A percentile compares a stretch with the other conserved stretches of the same genome.
Evolutionary conservation across 2,797 vertebrate species (phyloP).

Genomic region (Hemibagrus guttatus): DNA sequence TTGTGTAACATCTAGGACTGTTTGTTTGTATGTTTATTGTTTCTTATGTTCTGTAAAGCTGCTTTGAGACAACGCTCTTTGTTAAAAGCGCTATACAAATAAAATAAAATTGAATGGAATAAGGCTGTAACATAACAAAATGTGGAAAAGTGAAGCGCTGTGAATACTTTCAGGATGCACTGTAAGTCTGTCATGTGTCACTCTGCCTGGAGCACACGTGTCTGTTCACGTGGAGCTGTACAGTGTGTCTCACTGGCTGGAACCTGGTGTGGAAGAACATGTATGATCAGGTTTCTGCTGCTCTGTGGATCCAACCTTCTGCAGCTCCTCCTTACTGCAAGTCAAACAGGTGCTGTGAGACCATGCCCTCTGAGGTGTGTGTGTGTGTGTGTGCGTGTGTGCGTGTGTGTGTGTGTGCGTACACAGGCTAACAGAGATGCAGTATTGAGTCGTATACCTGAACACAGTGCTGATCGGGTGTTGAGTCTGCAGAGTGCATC

Average conservation of each 20-base stretch:
- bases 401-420: slow-evolving; percentile 32
- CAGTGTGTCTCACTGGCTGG: no score
- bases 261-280: no score
- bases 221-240: not conserved
- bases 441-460: slow-evolving; percentile 95
- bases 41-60: no score
- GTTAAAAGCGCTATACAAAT: no score
- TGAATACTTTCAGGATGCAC: not conserved
- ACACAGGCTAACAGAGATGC: slow-evolving; percentile 87
- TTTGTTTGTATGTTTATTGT: no score
- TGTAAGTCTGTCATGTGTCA: not conserved
- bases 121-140: no score
- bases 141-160: not conserved
- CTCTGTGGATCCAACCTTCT: no score
- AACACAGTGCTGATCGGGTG: slow-evolving; percentile 95
- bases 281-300: no score
- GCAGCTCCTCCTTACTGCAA: not conserved
- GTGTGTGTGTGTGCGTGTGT: slow-evolving; percentile 19
- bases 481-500: slow-evolving; percentile 98
- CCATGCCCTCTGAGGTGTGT: not conserved
- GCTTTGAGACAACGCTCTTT: no score
- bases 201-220: no score
- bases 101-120: no score
- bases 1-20: no score
- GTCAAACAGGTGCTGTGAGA: not conserved